These are phyloP conservation scores for Diadumene lineata DNA, from an alignment of 92 coral and sea anemone species.

Conservation along the genomic window DNA sequence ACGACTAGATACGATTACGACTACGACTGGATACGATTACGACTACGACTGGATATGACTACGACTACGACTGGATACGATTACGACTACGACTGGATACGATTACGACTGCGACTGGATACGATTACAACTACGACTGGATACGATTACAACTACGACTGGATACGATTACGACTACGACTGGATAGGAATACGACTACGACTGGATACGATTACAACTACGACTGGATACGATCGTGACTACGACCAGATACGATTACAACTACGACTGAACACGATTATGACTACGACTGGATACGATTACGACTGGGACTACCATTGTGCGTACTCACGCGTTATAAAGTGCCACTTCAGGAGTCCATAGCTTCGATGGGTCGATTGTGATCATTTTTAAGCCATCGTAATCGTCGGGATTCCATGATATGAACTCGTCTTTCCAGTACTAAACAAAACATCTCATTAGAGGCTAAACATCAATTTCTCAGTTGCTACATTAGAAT, in stretches of 20 bases:
- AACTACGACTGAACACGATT: not conserved
- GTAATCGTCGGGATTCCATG: constrained; percentile 16
- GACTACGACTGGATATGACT: no score
- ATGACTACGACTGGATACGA: not conserved
- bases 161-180: not conserved
- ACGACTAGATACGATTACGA: no score
- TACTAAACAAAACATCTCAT: constrained; percentile 6
- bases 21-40: no score
- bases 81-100: no score
- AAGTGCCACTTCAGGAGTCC: constrained; percentile 20
- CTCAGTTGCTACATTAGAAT: not conserved
- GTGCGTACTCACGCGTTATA: constrained; percentile 17
- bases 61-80: no score
- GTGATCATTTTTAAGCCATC: constrained; percentile 2
- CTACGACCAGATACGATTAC: not conserved
- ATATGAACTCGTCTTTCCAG: constrained; percentile 26
- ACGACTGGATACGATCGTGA: not conserved
- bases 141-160: no score
- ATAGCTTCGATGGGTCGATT: constrained; percentile 3
- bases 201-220: not conserved
- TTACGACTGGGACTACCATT: not conserved
- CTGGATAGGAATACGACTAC: not conserved
- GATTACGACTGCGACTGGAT: no score
- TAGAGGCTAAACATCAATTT: not conserved
- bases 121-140: no score